phyloP scores from a whole-genome alignment of 2,113 vertebrate species.

The Silurus meridionalis region DNA sequence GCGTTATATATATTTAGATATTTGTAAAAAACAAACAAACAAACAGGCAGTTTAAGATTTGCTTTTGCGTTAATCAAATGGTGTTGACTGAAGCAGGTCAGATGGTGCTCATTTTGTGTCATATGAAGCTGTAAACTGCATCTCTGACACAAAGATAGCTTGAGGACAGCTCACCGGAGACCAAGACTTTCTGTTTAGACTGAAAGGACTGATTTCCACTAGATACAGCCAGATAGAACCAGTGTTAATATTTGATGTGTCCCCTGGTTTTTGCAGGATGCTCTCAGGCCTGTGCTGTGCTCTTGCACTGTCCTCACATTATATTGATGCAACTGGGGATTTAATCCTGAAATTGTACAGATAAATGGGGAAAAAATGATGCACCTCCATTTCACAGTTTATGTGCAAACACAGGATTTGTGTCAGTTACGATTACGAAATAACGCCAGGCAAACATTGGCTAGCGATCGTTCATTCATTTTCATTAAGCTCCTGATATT shows the following conservation, averaged over 20 bases:
- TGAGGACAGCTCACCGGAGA: constrained; percentile 27
- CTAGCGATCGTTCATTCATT: not conserved
- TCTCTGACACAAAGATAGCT: constrained; percentile 18
- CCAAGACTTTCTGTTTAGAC: constrained; percentile 24
- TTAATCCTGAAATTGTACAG: constrained; percentile 43
- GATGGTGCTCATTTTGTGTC: not conserved
- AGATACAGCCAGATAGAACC: constrained; percentile 12
- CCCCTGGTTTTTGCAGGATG: constrained; percentile 1
- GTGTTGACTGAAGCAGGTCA: not conserved
- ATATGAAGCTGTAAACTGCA: constrained; percentile 15
- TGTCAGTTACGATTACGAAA: not conserved
- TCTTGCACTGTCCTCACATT: constrained; percentile 39
- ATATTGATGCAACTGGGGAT: constrained; percentile 51
- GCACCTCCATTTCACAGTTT: not conserved
- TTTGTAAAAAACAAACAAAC: not conserved
- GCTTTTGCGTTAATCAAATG: not conserved
- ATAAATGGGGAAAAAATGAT: not conserved
- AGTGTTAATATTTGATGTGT: constrained; percentile 42
- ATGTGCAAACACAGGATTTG: not conserved
- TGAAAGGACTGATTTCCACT: constrained; percentile 23
- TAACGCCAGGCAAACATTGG: not conserved
- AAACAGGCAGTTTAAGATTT: not conserved
- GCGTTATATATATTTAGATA: not conserved
- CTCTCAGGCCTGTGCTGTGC: constrained; percentile 15
- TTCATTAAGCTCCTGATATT: not conserved